Evolutionary conservation across 2,113 vertebrate species (phyloP).

Genomic region (Sigmodon hispidus): DNA sequence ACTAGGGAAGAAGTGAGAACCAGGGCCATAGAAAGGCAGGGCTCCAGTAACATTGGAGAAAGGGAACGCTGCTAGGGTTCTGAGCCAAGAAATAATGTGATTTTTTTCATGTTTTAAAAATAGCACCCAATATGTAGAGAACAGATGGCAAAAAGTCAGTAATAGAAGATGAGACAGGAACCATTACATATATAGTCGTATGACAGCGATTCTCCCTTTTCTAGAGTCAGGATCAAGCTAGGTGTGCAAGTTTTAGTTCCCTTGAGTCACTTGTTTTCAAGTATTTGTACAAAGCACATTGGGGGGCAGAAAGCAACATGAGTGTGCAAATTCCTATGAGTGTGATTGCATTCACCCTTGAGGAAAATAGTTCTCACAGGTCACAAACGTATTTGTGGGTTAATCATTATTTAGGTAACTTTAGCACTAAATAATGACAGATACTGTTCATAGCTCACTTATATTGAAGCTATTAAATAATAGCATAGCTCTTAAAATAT

Average conservation of each 20-base stretch:
- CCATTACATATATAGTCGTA: background rate
- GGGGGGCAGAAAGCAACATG: slow-evolving; percentile 5
- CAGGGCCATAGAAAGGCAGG: background rate
- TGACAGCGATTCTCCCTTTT: background rate
- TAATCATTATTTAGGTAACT: slow-evolving; percentile 46
- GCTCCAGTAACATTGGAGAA: background rate
- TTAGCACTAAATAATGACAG: slow-evolving; percentile 21
- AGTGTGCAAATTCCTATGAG: background rate
- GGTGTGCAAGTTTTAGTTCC: background rate
- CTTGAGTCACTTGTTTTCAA: slow-evolving; percentile 27
- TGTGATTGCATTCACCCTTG: slow-evolving; percentile 34
- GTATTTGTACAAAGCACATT: slow-evolving; percentile 46
- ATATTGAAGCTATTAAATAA: slow-evolving; percentile 17
- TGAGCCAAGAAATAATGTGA: slow-evolving; percentile 9
- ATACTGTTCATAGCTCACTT: background rate
- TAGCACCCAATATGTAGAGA: background rate
- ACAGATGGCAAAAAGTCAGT: slow-evolving; percentile 6
- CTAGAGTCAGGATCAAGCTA: background rate
- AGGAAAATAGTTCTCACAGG: background rate
- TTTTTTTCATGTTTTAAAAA: slow-evolving; percentile 19
- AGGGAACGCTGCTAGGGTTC: background rate
- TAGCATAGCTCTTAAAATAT: background rate
- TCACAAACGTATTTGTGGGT: slow-evolving; percentile 13
- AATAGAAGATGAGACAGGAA: background rate
- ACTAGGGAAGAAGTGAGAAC: background rate